phyloP scores from a whole-genome alignment of 1,140 invertebrate species.

The Drosophila ficusphila region DNA sequence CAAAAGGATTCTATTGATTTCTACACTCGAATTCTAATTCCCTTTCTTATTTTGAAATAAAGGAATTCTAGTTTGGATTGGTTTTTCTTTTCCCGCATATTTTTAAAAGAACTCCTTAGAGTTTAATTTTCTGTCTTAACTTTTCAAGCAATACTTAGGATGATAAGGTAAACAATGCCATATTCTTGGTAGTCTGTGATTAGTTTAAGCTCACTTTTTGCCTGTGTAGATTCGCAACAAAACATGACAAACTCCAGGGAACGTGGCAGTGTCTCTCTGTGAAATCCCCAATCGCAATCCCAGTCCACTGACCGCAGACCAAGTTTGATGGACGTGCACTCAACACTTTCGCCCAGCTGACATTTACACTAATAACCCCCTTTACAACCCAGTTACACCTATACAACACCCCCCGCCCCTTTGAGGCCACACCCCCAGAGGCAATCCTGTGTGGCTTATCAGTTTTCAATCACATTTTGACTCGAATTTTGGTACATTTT shows the following conservation, averaged over 20 bases:
- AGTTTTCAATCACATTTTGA: conserved; percentile 80
- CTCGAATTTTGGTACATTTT: conserved; percentile 58
- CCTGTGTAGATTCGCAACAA: conserved; percentile 27
- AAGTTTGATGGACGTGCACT: conserved; percentile 75
- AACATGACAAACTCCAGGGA: conserved; percentile 17
- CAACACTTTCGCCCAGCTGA: conserved; percentile 74
- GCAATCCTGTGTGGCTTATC: conserved; percentile 62
- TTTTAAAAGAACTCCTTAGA: background rate
- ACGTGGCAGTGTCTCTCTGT: background rate
- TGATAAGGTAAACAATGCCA: too few relatives aligned
- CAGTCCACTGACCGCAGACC: conserved; percentile 40
- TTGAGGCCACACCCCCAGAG: conserved; percentile 9
- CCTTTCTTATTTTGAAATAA: too few relatives aligned
- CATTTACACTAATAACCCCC: conserved; percentile 76
- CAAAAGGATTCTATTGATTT: background rate
- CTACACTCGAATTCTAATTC: too few relatives aligned
- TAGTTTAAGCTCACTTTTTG: background rate
- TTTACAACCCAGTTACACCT: background rate
- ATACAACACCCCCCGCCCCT: background rate
- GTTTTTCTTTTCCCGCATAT: too few relatives aligned
- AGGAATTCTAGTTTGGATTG: too few relatives aligned
- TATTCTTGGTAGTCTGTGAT: background rate
- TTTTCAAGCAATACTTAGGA: too few relatives aligned
- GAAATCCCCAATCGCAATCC: background rate
- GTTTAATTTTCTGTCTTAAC: too few relatives aligned